Base-by-base conservation (phyloP, 53 echinoderm and acorn worm genomes). In the Paracentrotus lividus region DNA sequence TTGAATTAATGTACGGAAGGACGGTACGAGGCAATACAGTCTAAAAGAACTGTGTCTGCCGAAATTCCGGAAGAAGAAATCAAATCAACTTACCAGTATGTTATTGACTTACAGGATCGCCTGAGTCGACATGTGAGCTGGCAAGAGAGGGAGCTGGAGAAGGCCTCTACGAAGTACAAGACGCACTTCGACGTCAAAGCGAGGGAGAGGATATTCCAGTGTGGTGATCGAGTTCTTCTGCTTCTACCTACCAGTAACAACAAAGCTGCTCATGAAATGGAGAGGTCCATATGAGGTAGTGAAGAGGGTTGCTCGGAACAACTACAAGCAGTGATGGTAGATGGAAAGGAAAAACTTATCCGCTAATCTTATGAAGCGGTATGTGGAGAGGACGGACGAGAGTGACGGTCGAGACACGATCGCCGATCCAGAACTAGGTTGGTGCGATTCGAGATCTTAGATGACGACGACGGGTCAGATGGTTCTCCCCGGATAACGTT, bases 81-180 rank as follows among this genome's bases (percentile, higher is more conserved):
- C 12, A 90, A 90, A 86, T 69, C 93, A 20, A 90, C 95, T 20
- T 95, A 89, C 66, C 77, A 95, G 32, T 95, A 95, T 81, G 95
- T 95, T 6, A 5, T 95, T 26, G 90, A 95, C 33, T 86, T 95
- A 44, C 42, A 87, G 85, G 84, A 95, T 8, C 47, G 95, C 27
- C 42, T 95, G 85, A 93, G 21, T 47, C 61, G 5, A 93, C 95
- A 5, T 95, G 95, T 51, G 52, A 85, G 32, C 23, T 94, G 95
- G 94, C 6, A 60, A 58, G 66, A 84, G 27, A 84, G 27, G 26
- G 95, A 88, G 38, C 93, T 95, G 4, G 86, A n/a, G 31, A 85
- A 93, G 77, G 49, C 95, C 8, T 92, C 95, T 0, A 92, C 20
- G 29, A 93, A 88, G 40, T 94, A 94, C 91, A 84, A 85, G 20